Evolutionary conservation across 2,113 vertebrate species (phyloP).

Genomic region (Rhinoderma darwinii): DNA sequence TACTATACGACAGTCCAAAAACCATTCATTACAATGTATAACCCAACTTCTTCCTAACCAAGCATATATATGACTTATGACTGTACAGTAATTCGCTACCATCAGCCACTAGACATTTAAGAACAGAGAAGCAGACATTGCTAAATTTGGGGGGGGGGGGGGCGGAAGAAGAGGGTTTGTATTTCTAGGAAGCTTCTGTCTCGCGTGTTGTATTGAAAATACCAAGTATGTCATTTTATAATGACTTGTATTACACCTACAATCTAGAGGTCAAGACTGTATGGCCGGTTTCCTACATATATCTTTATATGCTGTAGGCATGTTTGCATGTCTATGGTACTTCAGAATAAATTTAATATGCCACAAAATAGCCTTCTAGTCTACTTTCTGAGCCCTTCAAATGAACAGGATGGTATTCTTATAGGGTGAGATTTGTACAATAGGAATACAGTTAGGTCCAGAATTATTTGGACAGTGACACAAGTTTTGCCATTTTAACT

Average conservation of each 20-base stretch:
- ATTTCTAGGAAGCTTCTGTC: neutral
- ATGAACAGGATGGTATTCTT: neutral
- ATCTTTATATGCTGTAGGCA: neutral
- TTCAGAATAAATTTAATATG: neutral
- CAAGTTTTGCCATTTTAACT: no score
- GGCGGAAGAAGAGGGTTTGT: neutral
- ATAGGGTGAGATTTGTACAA: neutral
- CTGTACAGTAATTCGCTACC: no score
- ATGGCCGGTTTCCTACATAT: neutral
- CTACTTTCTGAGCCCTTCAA: neutral
- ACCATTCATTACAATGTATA: neutral
- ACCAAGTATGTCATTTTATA: neutral
- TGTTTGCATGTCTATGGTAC: neutral
- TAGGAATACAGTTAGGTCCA: no score
- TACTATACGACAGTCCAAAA: neutral
- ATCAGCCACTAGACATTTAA: neutral
- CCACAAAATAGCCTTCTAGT: neutral
- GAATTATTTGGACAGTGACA: no score
- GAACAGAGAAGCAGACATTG: neutral
- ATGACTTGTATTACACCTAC: neutral
- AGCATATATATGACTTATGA: neutral
- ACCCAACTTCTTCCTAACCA: neutral
- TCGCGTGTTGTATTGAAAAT: neutral
- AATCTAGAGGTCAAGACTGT: neutral
- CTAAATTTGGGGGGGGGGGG: neutral